Evolutionary conservation across 2,797 vertebrate genomes (phyloP).

Genomic region (Anomalospiza imberbis): DNA sequence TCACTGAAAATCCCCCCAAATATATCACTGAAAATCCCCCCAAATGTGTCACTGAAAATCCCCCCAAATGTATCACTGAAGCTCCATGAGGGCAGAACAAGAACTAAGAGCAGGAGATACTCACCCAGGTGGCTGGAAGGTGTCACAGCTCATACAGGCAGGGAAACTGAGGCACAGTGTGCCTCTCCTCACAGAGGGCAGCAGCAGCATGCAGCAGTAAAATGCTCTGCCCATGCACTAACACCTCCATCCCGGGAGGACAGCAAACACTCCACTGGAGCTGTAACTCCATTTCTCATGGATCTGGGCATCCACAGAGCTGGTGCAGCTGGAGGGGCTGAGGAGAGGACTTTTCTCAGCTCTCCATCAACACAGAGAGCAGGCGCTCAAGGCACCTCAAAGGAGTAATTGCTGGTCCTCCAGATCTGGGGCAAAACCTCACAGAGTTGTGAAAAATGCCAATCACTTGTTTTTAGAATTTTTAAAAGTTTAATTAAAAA

Average conservation of each 20-base stretch:
- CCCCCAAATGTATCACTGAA: fast-evolving
- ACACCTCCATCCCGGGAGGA: background rate
- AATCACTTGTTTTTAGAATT: too few species aligned
- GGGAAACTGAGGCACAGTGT: background rate
- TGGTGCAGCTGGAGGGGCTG: background rate
- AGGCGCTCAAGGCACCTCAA: background rate
- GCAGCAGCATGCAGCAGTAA: background rate
- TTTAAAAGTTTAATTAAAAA: too few species aligned
- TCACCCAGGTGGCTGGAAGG: background rate
- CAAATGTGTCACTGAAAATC: background rate
- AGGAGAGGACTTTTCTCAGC: background rate
- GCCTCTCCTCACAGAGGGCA: background rate
- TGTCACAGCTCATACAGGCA: background rate
- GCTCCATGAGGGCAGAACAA: background rate
- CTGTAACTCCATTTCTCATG: background rate
- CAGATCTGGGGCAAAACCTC: background rate
- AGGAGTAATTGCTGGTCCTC: background rate
- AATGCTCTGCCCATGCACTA: background rate
- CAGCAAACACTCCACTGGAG: background rate
- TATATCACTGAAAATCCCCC: background rate
- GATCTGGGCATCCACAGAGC: background rate
- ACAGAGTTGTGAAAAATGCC: background rate
- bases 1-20: background rate
- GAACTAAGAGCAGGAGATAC: background rate
- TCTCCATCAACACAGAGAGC: background rate